A percentile compares a stretch with the other conserved stretches of the same genome.
phyloP scores from a whole-genome alignment of 2,113 vertebrate species.

The Erythrolamprus reginae region DNA sequence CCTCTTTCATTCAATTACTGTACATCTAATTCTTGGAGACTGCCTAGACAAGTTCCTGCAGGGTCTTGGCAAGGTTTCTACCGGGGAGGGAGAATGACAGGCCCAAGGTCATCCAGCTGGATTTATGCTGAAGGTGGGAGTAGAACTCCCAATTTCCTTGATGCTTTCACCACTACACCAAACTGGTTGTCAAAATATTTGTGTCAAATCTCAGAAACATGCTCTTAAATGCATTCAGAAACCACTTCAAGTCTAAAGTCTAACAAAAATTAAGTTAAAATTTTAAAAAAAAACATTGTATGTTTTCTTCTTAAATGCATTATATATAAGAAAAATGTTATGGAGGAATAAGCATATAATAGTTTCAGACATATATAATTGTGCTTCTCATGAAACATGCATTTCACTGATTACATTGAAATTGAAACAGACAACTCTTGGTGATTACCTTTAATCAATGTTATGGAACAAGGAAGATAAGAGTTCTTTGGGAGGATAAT shows the following conservation, averaged over 20 bases:
- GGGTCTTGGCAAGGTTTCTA: neutral
- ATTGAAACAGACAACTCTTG: neutral
- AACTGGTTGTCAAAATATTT: neutral
- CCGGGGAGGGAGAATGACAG: no score
- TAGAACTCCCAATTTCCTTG: no score
- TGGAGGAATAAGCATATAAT: neutral
- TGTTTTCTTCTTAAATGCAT: neutral
- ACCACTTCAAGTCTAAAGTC: neutral
- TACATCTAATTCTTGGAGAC: neutral
- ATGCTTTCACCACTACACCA: neutral
- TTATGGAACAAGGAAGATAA: neutral
- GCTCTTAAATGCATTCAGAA: neutral
- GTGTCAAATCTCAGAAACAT: neutral
- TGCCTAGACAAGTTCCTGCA: neutral
- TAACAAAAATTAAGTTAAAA: neutral
- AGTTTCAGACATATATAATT: neutral
- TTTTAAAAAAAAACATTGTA: neutral
- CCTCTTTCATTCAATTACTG: no score
- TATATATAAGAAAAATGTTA: neutral
- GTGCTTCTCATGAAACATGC: neutral
- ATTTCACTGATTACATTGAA: neutral
- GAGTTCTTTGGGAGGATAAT: neutral
- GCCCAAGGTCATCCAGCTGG: no score
- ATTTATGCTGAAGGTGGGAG: no score
- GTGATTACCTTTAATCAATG: neutral